phyloP scores from a whole-genome alignment of 2,888 invertebrate species.

The Hirtodrosophila duncani region DNA sequence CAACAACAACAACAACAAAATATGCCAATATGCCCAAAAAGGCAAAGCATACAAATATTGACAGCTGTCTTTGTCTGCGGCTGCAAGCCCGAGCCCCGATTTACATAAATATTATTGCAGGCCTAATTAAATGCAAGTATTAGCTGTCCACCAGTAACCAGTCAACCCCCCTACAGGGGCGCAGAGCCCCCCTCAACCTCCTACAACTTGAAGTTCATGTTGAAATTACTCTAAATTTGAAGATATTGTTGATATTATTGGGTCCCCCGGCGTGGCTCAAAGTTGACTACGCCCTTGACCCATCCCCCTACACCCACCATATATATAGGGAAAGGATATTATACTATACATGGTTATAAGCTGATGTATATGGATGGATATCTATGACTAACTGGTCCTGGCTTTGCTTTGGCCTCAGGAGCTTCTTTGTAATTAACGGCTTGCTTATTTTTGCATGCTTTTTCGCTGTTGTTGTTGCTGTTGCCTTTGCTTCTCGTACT shows the following conservation, averaged over 20 bases:
- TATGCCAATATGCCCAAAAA: constrained; percentile 29
- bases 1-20: constrained; percentile 32
- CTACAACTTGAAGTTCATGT: too few relatives aligned
- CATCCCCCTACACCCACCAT: background rate
- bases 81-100: constrained; percentile 52
- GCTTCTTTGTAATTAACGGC: constrained; percentile 57
- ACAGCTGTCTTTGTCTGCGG: constrained; percentile 49
- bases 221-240: too few relatives aligned
- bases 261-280: too few relatives aligned
- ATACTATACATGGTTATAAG: background rate
- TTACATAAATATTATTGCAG: constrained; percentile 74
- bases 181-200: background rate
- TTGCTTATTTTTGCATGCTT: constrained; percentile 55
- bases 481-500: background rate
- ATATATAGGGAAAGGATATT: constrained; percentile 21
- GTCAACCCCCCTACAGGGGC: background rate
- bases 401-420: constrained; percentile 29
- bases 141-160: constrained; percentile 35
- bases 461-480: background rate
- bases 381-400: constrained; percentile 24
- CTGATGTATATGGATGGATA: constrained; percentile 10
- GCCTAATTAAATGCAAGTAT: constrained; percentile 74
- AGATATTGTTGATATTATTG: too few relatives aligned
- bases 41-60: constrained; percentile 54
- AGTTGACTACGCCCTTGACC: too few relatives aligned